Conservation (phyloP, 2,113 vertebrate species). For the Microtus pennsylvanicus region DNA sequence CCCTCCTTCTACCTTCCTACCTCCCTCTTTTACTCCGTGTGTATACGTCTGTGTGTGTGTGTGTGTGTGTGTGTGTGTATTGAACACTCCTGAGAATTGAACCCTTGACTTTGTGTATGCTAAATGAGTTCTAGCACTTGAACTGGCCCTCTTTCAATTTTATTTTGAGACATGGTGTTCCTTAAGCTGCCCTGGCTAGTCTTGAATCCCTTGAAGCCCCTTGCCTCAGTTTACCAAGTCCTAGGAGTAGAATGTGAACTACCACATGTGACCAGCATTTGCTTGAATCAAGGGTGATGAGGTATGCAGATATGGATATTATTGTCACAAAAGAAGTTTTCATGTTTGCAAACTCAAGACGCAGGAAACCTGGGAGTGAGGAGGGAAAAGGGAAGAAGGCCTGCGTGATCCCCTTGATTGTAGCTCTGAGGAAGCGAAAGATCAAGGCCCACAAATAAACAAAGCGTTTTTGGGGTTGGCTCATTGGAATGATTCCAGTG, state of each 20-base stretch:
- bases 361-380: no score
- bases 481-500: not conserved
- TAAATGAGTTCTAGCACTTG: not conserved
- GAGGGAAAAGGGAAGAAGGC: fast-evolving
- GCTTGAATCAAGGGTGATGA: not conserved
- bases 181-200: not conserved
- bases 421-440: not conserved
- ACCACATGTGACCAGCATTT: not conserved
- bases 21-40: no score
- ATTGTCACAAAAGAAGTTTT: not conserved
- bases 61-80: not conserved
- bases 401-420: fast-evolving
- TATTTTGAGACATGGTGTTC: not conserved
- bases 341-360: not conserved
- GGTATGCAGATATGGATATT: not conserved
- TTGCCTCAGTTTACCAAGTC: not conserved
- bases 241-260: not conserved
- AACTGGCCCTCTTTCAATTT: not conserved
- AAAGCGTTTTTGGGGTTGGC: no score
- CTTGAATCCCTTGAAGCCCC: not conserved
- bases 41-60: no score
- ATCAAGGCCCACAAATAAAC: not conserved
- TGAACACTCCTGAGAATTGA: not conserved
- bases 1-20: no score
- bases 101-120: not conserved